Percentiles rank a stretch among this genome's conserved stretches.
Conservation (phyloP, 2,113 vertebrate genomes). For the Pachycephala philippinensis region DNA sequence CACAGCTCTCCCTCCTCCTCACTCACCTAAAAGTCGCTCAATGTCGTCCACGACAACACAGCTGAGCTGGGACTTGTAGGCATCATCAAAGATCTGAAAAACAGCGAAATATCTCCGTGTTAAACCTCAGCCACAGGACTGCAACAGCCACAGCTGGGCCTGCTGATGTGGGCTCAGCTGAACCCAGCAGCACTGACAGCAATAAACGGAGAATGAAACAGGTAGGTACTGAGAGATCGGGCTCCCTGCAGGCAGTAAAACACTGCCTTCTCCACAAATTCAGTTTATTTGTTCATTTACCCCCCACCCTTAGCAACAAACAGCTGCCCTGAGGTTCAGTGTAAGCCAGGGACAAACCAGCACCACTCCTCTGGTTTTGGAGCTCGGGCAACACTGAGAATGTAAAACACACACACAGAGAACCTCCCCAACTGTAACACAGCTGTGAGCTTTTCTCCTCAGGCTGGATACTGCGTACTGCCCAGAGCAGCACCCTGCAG, state of each 20-base stretch:
- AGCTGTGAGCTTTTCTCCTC: background rate
- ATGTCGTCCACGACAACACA: slow-evolving; percentile 97
- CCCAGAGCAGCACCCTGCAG: accelerated
- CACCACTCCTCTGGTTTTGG: background rate
- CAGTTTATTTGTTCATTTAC: background rate
- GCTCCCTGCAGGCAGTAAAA: background rate
- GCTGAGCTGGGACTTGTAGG: slow-evolving; percentile 97
- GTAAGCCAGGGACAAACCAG: background rate
- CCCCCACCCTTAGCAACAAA: background rate
- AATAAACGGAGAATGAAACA: background rate
- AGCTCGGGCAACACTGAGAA: background rate
- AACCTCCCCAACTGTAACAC: accelerated
- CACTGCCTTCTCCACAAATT: background rate
- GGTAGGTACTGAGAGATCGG: background rate
- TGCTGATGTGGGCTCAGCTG: background rate
- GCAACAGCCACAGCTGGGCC: background rate
- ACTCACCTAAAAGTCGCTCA: slow-evolving; percentile 90
- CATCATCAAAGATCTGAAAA: slow-evolving; percentile 93
- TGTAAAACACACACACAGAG: accelerated
- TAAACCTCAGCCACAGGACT: background rate
- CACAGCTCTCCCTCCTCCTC: background rate
- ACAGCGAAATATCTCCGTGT: background rate
- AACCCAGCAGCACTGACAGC: background rate
- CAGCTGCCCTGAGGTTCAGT: background rate
- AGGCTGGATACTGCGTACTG: background rate